Evolutionary conservation across 2,113 vertebrate species (phyloP).

Genomic region (Apteryx mantelli): DNA sequence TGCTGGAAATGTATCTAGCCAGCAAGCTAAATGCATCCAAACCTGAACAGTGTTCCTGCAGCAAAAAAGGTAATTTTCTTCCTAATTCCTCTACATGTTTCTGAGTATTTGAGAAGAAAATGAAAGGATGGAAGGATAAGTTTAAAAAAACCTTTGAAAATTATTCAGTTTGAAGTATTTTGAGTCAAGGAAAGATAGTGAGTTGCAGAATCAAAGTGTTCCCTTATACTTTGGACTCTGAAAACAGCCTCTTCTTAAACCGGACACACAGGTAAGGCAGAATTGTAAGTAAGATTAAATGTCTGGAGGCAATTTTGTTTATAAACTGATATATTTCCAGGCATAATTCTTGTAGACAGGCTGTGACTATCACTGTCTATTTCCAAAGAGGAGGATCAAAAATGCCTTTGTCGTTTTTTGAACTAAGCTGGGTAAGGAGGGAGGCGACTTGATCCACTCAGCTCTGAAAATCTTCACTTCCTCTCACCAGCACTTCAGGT

Average conservation of each 20-base stretch:
- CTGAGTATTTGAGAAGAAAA: not conserved
- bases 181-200: not conserved
- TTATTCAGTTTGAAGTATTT: not conserved
- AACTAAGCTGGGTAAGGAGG: not conserved
- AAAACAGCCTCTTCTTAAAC: not conserved
- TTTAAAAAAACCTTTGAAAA: not conserved
- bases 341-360: not conserved
- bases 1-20: not conserved
- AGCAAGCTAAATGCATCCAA: not conserved
- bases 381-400: not conserved
- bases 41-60: rapidly evolving
- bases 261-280: not conserved
- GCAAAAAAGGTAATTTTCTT: not conserved
- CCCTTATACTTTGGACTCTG: not conserved
- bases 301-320: not conserved
- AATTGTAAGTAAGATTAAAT: not conserved
- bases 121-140: not conserved
- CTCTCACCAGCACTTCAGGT: not conserved
- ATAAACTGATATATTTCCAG: not conserved
- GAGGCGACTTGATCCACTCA: not conserved
- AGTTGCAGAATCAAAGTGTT: not conserved
- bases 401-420: not conserved
- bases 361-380: not conserved
- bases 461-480: not conserved
- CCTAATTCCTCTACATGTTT: not conserved